Evolutionary conservation across 2,113 vertebrate genomes (phyloP).

Genomic region (Leptocoma aspasia): DNA sequence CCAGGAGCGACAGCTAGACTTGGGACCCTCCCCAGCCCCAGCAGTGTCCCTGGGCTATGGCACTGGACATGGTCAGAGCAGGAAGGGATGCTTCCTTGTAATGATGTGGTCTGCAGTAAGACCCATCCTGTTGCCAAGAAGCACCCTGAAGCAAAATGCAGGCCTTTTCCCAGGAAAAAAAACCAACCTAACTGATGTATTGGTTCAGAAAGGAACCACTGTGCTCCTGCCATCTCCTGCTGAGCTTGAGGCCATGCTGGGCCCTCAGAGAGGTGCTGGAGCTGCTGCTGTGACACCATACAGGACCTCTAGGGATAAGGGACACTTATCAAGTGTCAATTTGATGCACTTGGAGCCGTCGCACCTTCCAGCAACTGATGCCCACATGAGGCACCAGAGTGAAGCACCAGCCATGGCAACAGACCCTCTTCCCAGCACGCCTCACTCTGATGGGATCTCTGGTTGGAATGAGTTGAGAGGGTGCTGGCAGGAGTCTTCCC

Average conservation of each 20-base stretch:
- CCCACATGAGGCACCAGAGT: neutral
- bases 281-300: neutral
- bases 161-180: neutral
- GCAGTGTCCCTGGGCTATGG: neutral
- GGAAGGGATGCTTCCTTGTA: neutral
- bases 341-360: neutral
- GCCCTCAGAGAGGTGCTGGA: neutral
- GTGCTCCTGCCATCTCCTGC: neutral
- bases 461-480: neutral
- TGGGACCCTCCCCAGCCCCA: neutral
- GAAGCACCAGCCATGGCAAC: neutral
- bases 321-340: neutral
- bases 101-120: neutral
- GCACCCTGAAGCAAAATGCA: neutral
- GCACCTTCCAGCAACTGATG: neutral
- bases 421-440: neutral
- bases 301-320: neutral
- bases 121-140: neutral
- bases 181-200: neutral
- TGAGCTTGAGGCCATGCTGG: neutral
- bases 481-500: neutral
- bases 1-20: neutral
- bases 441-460: neutral
- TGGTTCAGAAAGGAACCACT: neutral
- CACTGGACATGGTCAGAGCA: accelerated